A percentile compares a stretch with the other conserved stretches of the same genome.
Conservation (phyloP, 1,140 invertebrate species). For the Aphelenchoides fujianensis region DNA sequence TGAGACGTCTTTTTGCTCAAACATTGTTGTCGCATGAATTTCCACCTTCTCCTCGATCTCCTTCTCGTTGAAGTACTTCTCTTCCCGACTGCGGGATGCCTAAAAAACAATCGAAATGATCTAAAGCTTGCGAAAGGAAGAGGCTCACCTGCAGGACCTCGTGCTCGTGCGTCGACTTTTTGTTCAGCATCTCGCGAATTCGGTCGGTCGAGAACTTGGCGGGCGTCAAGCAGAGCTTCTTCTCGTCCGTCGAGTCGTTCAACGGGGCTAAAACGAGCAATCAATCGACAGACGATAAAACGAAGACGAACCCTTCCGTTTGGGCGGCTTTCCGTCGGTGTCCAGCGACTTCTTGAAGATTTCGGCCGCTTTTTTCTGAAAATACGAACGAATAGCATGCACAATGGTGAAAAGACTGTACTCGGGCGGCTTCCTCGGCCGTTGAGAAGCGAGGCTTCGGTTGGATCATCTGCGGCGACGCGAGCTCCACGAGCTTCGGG, state of each 20-base stretch:
- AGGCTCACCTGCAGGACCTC: slow-evolving; percentile 30
- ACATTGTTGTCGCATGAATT: slow-evolving; percentile 32
- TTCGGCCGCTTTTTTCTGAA: slow-evolving; percentile 40
- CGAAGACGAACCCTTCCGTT: slow-evolving; percentile 20
- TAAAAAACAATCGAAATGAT: slow-evolving; percentile 18
- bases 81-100: slow-evolving; percentile 28
- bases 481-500: neutral
- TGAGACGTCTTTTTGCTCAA: slow-evolving; percentile 48
- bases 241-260: neutral
- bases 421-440: neutral
- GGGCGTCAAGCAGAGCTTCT: slow-evolving; percentile 1
- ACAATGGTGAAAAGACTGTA: too few relatives aligned
- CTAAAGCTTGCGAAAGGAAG: neutral
- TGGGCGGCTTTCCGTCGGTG: slow-evolving; percentile 11
- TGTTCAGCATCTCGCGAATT: slow-evolving; percentile 31
- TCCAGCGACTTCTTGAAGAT: slow-evolving; percentile 41
- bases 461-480: slow-evolving; percentile 22
- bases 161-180: slow-evolving; percentile 37
- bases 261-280: neutral
- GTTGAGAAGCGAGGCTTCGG: neutral
- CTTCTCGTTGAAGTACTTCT: slow-evolving; percentile 34
- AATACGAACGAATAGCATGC: too few relatives aligned
- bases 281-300: neutral
- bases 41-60: slow-evolving; percentile 48
- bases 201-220: slow-evolving; percentile 27